Conservation (phyloP, 2,797 vertebrate genomes). For the Hephaestus fuliginosus region DNA sequence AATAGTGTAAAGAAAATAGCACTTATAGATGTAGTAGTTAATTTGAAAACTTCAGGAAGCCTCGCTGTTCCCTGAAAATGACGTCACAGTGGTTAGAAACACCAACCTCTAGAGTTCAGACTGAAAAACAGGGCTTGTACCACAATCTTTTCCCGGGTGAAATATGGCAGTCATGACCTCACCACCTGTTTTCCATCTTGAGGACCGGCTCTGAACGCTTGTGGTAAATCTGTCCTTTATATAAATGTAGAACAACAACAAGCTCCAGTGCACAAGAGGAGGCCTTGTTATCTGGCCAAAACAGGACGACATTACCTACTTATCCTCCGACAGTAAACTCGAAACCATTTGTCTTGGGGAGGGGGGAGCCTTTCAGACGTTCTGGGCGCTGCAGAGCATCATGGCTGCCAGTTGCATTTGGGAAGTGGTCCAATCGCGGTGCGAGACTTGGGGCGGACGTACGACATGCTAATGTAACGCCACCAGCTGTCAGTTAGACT, state of each 20-base stretch:
- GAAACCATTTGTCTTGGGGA: slow-evolving; percentile 60
- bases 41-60: too few relatives aligned
- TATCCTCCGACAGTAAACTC: slow-evolving; percentile 52
- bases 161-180: slow-evolving; percentile 38
- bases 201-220: slow-evolving; percentile 37
- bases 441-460: slow-evolving; percentile 47
- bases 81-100: not conserved
- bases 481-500: slow-evolving; percentile 61
- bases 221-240: slow-evolving; percentile 50
- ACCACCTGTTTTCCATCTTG: slow-evolving; percentile 26
- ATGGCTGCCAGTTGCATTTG: slow-evolving; percentile 62
- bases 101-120: not conserved
- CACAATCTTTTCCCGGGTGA: slow-evolving; percentile 5
- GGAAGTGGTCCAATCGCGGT: slow-evolving; percentile 44
- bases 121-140: slow-evolving; percentile 7
- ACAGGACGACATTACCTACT: slow-evolving; percentile 47
- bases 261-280: slow-evolving; percentile 32
- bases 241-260: slow-evolving; percentile 42
- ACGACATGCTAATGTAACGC: slow-evolving; percentile 42
- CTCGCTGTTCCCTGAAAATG: not conserved
- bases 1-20: too few relatives aligned
- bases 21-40: too few relatives aligned
- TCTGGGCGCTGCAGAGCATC: slow-evolving; percentile 43
- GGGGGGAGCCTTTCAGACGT: slow-evolving; percentile 34
- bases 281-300: slow-evolving; percentile 61